Evolutionary conservation across 2,888 invertebrate genomes (phyloP), one percentile per base, ranked within the genome.

Genomic region (Platerodrilus igneus): DNA sequence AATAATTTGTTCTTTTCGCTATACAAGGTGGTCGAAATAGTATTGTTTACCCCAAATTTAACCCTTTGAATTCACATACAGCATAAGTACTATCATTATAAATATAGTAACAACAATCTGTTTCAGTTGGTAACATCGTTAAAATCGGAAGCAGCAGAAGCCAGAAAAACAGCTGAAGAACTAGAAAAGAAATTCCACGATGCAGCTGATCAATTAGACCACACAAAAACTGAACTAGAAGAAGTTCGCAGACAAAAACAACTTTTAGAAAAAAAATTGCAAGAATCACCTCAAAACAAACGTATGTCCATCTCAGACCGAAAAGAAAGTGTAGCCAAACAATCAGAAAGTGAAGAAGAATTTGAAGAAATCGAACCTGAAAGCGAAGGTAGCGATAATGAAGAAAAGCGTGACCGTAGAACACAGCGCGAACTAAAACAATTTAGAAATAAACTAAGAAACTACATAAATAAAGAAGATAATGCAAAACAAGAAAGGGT

Each of bases 401-500:
- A 78, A 67, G 70, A 83, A 65, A 75, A 77, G 52, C 71, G 74
- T 49, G 73, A 73, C 41, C 74, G 71, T 52, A 66, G 75, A 36
- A 69, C 73, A 58, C 74, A 83, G 65, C 67, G 86, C 64, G 77
- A 88, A 71, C 66, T 88, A 58, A 78, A 86, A 71, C 69, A 83
- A 48, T 62, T 83, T 47, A 70, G 62, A 25, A 72, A 69, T 49
- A 76, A 76, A 58, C 54, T 76, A 4, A 64, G 69, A 13, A 73
- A 69, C 47, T 61, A 71, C 45, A 79, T 79, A 58, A 81, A 80
- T 43, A 83, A 83, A 57, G 76, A 79, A 48, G 72, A 72, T 43
- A 76, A 83, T 45, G 86, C 89, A 54, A 82, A 83, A 58, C 82
- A 81, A 60, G 92, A 92, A 58, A 73, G 90, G 46, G 75, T 79